phyloP scores from a whole-genome alignment of 1,140 invertebrate species.

The Papilio xuthus region DNA sequence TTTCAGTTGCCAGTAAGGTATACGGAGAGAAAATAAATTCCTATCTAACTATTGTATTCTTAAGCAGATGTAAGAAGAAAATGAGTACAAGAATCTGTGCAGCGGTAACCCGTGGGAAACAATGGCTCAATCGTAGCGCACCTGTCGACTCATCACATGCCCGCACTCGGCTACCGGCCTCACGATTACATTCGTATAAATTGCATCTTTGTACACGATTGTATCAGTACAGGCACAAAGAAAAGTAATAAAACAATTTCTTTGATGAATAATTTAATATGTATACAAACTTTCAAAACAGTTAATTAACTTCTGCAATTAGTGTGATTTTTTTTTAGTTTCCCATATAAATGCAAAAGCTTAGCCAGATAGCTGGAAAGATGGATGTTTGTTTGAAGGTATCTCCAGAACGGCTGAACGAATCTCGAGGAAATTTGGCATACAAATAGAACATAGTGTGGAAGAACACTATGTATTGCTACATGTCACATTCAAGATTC shows the following conservation, averaged over 20 bases:
- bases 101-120: constrained; percentile 65
- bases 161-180: constrained; percentile 34
- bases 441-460: too few species aligned
- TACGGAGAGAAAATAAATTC: not conserved
- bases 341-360: too few species aligned
- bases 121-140: constrained; percentile 71
- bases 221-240: not conserved
- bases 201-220: not conserved
- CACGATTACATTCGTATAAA: constrained; percentile 29
- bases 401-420: too few species aligned
- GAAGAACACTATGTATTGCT: too few species aligned
- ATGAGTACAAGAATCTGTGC: constrained; percentile 23
- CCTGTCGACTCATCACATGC: constrained; percentile 60
- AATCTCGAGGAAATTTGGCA: too few species aligned
- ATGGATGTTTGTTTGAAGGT: too few species aligned
- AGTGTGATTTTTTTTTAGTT: too few species aligned
- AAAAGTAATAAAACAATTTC: not conserved
- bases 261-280: not conserved
- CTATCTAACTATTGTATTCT: constrained; percentile 20
- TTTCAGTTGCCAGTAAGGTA: not conserved
- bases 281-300: too few species aligned
- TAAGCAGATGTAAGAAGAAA: constrained; percentile 25
- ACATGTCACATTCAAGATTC: not conserved
- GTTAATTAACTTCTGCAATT: too few species aligned
- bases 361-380: too few species aligned